Evolutionary conservation across 2,888 invertebrate genomes (phyloP), one percentile per base, ranked within the genome.

Genomic region (Drosophila siamana): DNA sequence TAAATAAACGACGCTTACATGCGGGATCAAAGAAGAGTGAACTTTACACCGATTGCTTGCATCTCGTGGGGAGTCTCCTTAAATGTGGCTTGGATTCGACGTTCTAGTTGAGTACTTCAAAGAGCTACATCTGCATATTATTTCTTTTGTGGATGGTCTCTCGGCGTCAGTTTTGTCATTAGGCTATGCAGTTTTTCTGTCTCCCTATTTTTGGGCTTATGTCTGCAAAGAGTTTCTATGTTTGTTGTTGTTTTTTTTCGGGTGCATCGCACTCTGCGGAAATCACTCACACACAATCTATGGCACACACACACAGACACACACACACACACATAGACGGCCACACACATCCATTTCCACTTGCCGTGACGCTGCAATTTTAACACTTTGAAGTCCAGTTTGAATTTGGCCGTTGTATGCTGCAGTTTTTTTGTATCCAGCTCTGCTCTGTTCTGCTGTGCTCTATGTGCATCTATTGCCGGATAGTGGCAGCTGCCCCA

Each of bases 371-470:
- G 83, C 67, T 86, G 83, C 83, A 83, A 83, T 83, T 83, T 86
- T 79, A 80, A 83, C 86, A 86, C 83, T 86, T 83, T 83, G 83
- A 86, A 86, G 83, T 83, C 83, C 83, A 78, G 80, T 71, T 71
- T 83, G 80, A 86, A 83, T 78, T 82, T 84, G 69, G 75, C 51
- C 80, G 65, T 74, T 71, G 44, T 52, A 74, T 69, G 69, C 19
- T 74, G 56, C 47, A 41, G 66, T 64, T 64, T 19, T 46, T 61
- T 24, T 15, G 28, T 26, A n/a, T 33, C 1, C 2, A n/a, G 33
- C 5, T n/a, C 33, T n/a, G 5, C n/a, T n/a, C 33, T 33, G 33
- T n/a, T 33, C n/a, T n/a, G 40, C 8, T 48, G 30, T 13, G n/a
- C 40, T 71, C 61, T 52, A 41, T 52, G 55, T 33, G 33, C 55